These are phyloP conservation scores for Menidia menidia DNA, from an alignment of 2,797 vertebrate species.

Conservation along the genomic window DNA sequence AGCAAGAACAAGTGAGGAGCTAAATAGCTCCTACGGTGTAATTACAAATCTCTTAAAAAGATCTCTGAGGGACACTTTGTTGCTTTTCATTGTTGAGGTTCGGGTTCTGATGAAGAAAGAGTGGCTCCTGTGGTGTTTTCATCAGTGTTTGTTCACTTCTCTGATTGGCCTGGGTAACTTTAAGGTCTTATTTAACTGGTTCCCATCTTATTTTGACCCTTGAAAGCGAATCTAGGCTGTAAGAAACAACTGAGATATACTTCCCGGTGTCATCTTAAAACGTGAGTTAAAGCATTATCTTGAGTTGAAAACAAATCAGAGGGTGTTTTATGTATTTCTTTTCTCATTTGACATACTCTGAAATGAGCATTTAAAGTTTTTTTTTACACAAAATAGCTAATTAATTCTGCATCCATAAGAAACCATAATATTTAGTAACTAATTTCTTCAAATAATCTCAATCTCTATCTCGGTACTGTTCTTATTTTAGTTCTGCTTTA, in stretches of 20 bases:
- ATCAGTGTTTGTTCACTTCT: neutral
- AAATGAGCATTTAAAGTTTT: neutral
- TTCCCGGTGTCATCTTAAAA: neutral
- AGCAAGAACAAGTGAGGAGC: too few relatives aligned
- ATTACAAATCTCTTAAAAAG: slow-evolving; percentile 20
- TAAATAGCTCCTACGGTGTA: slow-evolving; percentile 8
- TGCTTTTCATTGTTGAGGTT: slow-evolving; percentile 17
- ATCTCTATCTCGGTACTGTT: too few relatives aligned
- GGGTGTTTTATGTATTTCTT: neutral
- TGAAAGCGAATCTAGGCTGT: neutral
- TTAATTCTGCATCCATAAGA: neutral
- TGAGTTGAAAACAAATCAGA: neutral
- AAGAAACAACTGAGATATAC: too few relatives aligned
- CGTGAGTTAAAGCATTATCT: neutral
- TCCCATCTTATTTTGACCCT: neutral
- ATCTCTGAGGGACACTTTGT: slow-evolving; percentile 23
- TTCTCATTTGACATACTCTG: neutral
- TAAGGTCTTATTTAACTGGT: neutral
- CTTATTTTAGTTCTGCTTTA: too few relatives aligned
- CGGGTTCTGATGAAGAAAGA: slow-evolving; percentile 28
- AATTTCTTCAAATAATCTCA: too few relatives aligned
- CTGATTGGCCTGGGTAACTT: too few relatives aligned
- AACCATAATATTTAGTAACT: too few relatives aligned
- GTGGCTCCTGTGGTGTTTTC: slow-evolving; percentile 3
- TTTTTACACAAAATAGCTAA: neutral